Conservation (phyloP, 2,797 vertebrate species). For the Helostoma temminkii region DNA sequence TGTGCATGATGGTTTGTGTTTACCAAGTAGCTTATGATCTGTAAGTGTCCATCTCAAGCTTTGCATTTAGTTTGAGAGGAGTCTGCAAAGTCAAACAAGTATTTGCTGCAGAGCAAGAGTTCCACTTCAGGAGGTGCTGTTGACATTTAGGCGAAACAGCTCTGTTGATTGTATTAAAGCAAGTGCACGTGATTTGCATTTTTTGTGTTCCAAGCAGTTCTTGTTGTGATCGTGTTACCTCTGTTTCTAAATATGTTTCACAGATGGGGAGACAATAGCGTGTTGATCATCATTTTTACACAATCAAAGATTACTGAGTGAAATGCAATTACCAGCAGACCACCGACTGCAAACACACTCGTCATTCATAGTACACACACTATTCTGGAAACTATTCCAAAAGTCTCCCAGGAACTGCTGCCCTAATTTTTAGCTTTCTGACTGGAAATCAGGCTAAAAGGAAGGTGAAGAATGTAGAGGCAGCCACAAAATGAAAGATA, state of each 20-base stretch:
- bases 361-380: slow-evolving; percentile 57
- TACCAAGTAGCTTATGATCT: slow-evolving; percentile 7
- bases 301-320: slow-evolving; percentile 52
- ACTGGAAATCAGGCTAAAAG: slow-evolving; percentile 76
- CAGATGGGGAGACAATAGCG: slow-evolving; percentile 48
- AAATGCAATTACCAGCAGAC: slow-evolving; percentile 65
- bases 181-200: slow-evolving; percentile 14
- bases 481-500: slow-evolving; percentile 68
- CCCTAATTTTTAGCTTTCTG: slow-evolving; percentile 76
- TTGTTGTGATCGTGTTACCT: slow-evolving; percentile 20
- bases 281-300: slow-evolving; percentile 45
- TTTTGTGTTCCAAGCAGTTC: slow-evolving; percentile 13
- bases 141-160: slow-evolving; percentile 21
- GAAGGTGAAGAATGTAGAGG: slow-evolving; percentile 74
- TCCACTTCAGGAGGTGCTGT: slow-evolving; percentile 16
- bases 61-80: slow-evolving; percentile 20
- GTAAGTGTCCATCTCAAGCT: not conserved
- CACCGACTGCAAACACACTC: slow-evolving; percentile 49
- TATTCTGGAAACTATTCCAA: slow-evolving; percentile 72
- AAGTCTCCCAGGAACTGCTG: slow-evolving; percentile 69
- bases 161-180: slow-evolving; percentile 23
- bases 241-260: slow-evolving; percentile 30
- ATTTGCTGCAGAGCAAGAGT: slow-evolving; percentile 23
- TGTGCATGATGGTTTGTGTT: slow-evolving; percentile 12
- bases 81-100: slow-evolving; percentile 27